phyloP scores from a whole-genome alignment of 1,140 invertebrate species.

The Probaryconus sp. region DNA sequence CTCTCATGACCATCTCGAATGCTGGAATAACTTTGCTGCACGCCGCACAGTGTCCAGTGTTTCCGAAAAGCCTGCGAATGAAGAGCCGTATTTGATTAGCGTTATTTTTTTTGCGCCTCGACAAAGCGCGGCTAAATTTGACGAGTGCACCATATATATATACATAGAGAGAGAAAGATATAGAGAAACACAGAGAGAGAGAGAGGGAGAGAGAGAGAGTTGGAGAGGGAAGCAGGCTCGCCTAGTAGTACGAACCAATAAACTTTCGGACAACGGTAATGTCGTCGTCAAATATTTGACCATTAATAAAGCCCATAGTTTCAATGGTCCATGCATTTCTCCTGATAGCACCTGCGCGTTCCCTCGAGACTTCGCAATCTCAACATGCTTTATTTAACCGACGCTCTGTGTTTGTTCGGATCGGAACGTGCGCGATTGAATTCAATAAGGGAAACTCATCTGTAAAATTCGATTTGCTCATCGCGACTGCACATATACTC shows the following conservation, averaged over 20 bases:
- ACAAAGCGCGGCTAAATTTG: slow-evolving; percentile 26
- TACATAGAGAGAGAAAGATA: slow-evolving; percentile 3
- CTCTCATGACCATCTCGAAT: slow-evolving; percentile 98
- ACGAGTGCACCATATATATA: slow-evolving; percentile 9
- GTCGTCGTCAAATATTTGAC: slow-evolving; percentile 74
- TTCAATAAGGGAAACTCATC: slow-evolving; percentile 75
- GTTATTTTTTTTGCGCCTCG: slow-evolving; percentile 32
- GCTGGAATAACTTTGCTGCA: slow-evolving; percentile 96
- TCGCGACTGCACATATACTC: slow-evolving; percentile 25
- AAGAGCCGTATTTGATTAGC: slow-evolving; percentile 44
- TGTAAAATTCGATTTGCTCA: slow-evolving; percentile 65
- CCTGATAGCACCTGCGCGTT: slow-evolving; percentile 71
- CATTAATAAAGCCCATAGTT: slow-evolving; percentile 74
- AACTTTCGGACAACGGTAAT: slow-evolving; percentile 68
- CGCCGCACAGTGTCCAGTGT: slow-evolving; percentile 94
- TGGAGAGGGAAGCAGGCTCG: no score
- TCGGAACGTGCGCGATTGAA: slow-evolving; percentile 60
- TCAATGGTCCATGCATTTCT: slow-evolving; percentile 64
- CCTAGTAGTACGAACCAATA: slow-evolving; percentile 61
- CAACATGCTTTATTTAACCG: slow-evolving; percentile 73
- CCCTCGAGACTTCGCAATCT: slow-evolving; percentile 72
- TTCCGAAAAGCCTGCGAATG: slow-evolving; percentile 89
- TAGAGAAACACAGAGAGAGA: slow-evolving; percentile 7
- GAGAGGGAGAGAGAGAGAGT: no score
- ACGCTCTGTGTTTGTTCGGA: slow-evolving; percentile 68